Conservation (phyloP, 2,888 invertebrate genomes). For the Chrysopilus asiliformis region DNA sequence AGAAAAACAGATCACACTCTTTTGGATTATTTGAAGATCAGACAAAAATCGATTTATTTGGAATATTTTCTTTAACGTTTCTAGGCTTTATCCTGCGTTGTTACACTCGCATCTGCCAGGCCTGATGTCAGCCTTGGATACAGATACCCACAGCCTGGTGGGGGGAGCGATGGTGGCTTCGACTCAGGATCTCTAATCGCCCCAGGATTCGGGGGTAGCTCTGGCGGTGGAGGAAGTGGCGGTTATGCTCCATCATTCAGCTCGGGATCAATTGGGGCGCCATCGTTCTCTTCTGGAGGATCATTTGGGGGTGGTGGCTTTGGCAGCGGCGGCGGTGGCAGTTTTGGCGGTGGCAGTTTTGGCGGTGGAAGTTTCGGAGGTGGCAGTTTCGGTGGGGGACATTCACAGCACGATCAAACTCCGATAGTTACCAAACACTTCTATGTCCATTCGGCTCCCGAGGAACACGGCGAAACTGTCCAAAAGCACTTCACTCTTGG, state of each 20-base stretch:
- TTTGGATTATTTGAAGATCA: no score
- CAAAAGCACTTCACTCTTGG: constrained; percentile 19
- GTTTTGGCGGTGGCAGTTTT: not conserved
- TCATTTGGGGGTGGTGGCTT: no score
- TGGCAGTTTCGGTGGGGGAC: not conserved
- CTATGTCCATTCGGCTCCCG: constrained; percentile 18
- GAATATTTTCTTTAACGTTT: no score
- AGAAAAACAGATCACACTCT: no score
- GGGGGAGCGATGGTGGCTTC: not conserved
- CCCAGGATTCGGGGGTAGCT: no score
- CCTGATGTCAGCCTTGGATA: constrained; percentile 17
- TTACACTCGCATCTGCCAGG: constrained; percentile 6
- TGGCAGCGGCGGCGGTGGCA: not conserved
- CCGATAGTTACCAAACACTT: constrained; percentile 16
- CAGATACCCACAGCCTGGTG: constrained; percentile 10
- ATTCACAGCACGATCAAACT: not conserved
- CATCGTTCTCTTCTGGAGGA: no score
- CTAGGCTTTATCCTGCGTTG: not conserved
- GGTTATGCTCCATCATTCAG: no score
- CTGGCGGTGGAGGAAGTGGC: no score
- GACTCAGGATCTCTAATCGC: no score
- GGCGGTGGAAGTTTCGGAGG: not conserved
- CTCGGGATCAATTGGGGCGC: no score
- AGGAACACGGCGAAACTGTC: constrained; percentile 11
- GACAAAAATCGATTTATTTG: no score